phyloP scores from a whole-genome alignment of 1,140 invertebrate species.

The Lamellibrachia luymesi region DNA sequence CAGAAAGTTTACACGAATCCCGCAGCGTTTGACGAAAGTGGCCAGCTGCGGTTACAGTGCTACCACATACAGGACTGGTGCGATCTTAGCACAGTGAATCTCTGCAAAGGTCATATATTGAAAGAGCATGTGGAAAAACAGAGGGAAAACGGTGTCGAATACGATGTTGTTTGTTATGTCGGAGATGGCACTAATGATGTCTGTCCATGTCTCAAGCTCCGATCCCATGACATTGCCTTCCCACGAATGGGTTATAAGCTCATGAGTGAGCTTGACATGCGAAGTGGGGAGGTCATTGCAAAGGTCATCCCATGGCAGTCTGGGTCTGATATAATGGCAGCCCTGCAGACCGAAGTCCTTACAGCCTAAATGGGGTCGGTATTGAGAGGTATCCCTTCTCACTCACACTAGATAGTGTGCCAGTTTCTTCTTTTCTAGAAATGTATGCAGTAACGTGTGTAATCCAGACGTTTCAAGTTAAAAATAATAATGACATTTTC shows the following conservation, averaged over 20 bases:
- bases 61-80: conserved; percentile 74
- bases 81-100: conserved; percentile 69
- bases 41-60: conserved; percentile 64
- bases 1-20: conserved; percentile 73
- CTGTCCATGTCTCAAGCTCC: conserved; percentile 70
- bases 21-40: conserved; percentile 66
- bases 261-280: conserved; percentile 39
- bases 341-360: conserved; percentile 2
- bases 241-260: conserved; percentile 63
- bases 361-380: neutral
- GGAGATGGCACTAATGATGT: conserved; percentile 80
- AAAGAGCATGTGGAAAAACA: conserved; percentile 65
- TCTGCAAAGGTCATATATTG: conserved; percentile 74
- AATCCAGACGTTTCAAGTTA: too few species aligned
- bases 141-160: conserved; percentile 59
- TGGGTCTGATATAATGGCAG: conserved; percentile 41
- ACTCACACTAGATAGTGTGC: neutral
- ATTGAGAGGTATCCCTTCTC: neutral
- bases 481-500: too few species aligned
- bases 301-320: conserved; percentile 43
- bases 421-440: neutral
- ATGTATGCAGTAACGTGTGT: too few species aligned
- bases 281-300: conserved; percentile 37
- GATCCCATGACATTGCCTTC: conserved; percentile 67
- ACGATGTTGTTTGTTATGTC: conserved; percentile 67